phyloP scores from a whole-genome alignment of 2,888 invertebrate species.

The Balanococcus diminutus region DNA sequence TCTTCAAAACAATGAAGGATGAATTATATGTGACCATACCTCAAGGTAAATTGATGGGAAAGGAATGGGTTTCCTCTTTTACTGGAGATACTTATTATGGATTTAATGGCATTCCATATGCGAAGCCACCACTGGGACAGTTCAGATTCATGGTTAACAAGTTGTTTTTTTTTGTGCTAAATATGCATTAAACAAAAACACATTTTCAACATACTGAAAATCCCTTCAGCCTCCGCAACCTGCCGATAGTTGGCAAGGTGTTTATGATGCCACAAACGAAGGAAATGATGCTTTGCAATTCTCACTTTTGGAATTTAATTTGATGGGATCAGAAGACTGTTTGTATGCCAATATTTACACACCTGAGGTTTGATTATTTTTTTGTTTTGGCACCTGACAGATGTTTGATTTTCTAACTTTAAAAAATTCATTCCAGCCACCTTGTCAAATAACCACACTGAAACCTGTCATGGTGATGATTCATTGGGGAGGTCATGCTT shows the following conservation, averaged over 20 bases:
- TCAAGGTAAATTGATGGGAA: not conserved
- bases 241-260: not conserved
- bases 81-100: not conserved
- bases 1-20: not conserved
- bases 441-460: not conserved
- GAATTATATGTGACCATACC: not conserved
- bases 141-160: not conserved
- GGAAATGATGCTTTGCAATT: not conserved
- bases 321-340: conserved; percentile 30
- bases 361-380: not conserved
- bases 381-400: not conserved
- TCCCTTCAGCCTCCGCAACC: not conserved
- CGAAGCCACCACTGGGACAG: not conserved
- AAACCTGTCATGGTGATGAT: conserved; percentile 32
- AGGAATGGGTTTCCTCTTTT: not conserved
- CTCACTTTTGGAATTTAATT: not conserved
- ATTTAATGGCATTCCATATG: not conserved
- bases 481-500: conserved; percentile 7
- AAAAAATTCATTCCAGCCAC: not conserved
- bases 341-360: not conserved
- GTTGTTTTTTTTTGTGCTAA: too few relatives aligned
- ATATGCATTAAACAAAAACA: too few relatives aligned
- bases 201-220: not conserved
- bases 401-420: not conserved
- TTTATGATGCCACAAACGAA: not conserved